Percentiles rank a stretch among this genome's conserved stretches.
These are phyloP conservation scores for Amaurobius ferox DNA, from an alignment of 2,888 invertebrate species.

Conservation along the genomic window DNA sequence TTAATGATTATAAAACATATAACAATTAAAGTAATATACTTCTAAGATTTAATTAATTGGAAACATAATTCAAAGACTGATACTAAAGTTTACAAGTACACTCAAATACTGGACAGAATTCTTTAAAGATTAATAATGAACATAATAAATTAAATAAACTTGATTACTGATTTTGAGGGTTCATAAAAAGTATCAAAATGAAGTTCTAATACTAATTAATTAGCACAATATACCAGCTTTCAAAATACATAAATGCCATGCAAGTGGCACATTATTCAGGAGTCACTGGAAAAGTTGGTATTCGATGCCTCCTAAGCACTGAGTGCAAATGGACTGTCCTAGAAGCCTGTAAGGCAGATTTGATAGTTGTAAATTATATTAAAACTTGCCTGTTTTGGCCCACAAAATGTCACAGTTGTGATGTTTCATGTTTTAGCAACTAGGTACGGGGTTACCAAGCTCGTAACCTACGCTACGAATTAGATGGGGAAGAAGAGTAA, in stretches of 20 bases:
- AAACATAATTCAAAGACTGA: no score
- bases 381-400: conserved; percentile 74
- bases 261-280: background rate
- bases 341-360: conserved; percentile 72
- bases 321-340: conserved; percentile 54
- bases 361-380: conserved; percentile 64
- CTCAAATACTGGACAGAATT: no score
- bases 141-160: background rate
- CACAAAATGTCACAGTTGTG: conserved; percentile 74
- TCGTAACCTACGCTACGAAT: conserved; percentile 80
- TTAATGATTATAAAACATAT: no score
- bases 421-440: conserved; percentile 71
- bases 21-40: no score
- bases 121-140: background rate
- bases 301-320: conserved; percentile 36
- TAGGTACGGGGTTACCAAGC: conserved; percentile 77
- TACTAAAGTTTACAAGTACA: no score
- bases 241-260: background rate
- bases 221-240: background rate
- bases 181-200: background rate
- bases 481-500: conserved; percentile 79
- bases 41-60: no score
- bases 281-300: background rate
- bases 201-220: conserved; percentile 14
- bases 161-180: background rate